These are phyloP conservation scores for Schrankia costaestrigalis DNA, from an alignment of 2,888 invertebrate genomes.

Conservation along the genomic window DNA sequence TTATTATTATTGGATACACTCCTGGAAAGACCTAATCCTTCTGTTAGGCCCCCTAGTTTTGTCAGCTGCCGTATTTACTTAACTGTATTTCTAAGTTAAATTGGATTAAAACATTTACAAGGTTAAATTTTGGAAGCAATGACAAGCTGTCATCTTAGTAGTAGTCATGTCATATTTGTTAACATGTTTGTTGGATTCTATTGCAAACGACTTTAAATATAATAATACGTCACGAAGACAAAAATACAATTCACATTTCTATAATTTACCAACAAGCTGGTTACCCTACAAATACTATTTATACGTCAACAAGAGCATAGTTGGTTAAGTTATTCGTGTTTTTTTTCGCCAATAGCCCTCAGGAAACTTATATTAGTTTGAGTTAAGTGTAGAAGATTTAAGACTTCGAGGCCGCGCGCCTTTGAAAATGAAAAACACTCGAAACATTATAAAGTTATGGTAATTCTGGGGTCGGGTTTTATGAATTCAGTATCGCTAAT, in stretches of 20 bases:
- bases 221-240: too few relatives aligned
- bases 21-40: too few relatives aligned
- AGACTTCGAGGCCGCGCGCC: conserved; percentile 7
- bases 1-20: too few relatives aligned
- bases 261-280: not conserved
- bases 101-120: too few relatives aligned
- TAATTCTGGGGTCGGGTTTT: conserved; percentile 17
- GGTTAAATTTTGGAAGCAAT: too few relatives aligned
- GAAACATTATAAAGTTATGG: conserved; percentile 15
- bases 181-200: too few relatives aligned
- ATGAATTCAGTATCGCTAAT: conserved; percentile 1
- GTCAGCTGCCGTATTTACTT: too few relatives aligned
- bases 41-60: too few relatives aligned
- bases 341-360: conserved; percentile 33
- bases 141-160: too few relatives aligned
- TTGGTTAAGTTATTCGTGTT: conserved; percentile 24
- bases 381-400: conserved; percentile 31
- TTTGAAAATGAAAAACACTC: conserved; percentile 10
- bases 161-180: too few relatives aligned
- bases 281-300: conserved; percentile 17
- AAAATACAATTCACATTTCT: not conserved
- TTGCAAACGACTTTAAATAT: too few relatives aligned
- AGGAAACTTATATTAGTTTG: conserved; percentile 44
- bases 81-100: too few relatives aligned
- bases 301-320: conserved; percentile 26